phyloP scores from a whole-genome alignment of 2,797 vertebrate species.

The Lates japonicus region DNA sequence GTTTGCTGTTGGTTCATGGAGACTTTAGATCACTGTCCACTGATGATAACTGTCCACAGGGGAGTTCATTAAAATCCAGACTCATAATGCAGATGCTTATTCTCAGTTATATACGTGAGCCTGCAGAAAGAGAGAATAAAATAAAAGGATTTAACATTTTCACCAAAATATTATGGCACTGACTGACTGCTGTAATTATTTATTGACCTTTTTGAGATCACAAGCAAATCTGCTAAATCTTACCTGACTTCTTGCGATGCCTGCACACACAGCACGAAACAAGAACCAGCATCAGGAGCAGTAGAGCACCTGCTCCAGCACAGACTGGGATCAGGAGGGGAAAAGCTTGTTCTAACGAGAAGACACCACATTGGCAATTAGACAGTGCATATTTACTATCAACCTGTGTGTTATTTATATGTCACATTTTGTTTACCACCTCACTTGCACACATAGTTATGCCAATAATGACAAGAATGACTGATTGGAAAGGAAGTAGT shows the following conservation, averaged over 20 bases:
- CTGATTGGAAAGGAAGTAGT: too few relatives aligned
- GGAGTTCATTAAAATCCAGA: background rate
- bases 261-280: slow-evolving; percentile 22
- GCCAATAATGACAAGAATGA: too few relatives aligned
- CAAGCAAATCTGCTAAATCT: background rate
- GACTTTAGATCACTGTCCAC: background rate
- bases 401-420: background rate
- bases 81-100: background rate
- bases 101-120: background rate
- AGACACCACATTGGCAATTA: background rate
- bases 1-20: background rate
- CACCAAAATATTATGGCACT: background rate
- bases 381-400: background rate
- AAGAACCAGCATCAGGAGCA: slow-evolving; percentile 12
- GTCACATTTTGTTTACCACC: background rate
- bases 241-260: slow-evolving; percentile 33
- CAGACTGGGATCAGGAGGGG: background rate
- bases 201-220: background rate
- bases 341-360: slow-evolving; percentile 31
- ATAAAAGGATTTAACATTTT: background rate
- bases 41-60: background rate
- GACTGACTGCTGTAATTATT: background rate
- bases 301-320: background rate
- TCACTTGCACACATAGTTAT: too few relatives aligned
- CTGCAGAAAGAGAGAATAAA: slow-evolving; percentile 10